Base-by-base conservation (phyloP, 1,140 invertebrate species). In the Monochamus saltuarius region DNA sequence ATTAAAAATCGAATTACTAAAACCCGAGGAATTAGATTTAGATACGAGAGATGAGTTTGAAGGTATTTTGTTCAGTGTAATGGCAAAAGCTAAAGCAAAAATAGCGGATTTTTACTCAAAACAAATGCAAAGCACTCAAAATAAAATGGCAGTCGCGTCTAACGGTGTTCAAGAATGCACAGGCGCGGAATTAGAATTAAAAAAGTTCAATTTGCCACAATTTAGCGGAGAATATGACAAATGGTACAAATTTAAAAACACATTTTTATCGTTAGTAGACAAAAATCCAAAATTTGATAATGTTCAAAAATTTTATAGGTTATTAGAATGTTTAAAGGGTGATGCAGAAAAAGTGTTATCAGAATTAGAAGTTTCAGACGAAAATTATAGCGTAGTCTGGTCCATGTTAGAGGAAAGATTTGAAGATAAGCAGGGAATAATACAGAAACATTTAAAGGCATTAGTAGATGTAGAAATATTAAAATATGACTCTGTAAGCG, bases 231-330 rank as follows among this genome's bases (percentile, higher is more conserved):
- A 35, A 36, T 59, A 52, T 52, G 14, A 38, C 35, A 10, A 52
- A 14, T 59, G 57, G 57, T 10, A 38, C 13, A 11, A 22, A n/a
- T 59, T 59, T 37, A 11, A 19, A 34, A 50, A 59, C 11, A 37
- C 39, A 35, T 59, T 59, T 38, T 2, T n/a, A 13, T 17, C 57
- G 11, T n/a, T 59, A 39, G 29, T 59, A 14, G 22, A 59, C 35
- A 51, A 53, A 34, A 59, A 59, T 29, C 29, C 22, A 4, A 37
- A 7, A 4, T n/a, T 58, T 39, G 17, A 22, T 16, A 16, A 14
- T 4, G 13, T 50, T 16, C 17, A 58, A 35, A 58, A 58, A 39
- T 50, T 58, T 51, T 36, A 59, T 45, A 52, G 53, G 45, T 17
- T 59, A 42, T 14, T 22, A 13, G 50, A 14, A 14, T 53, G 47